Conservation (phyloP, 2,888 invertebrate genomes). For the Formica aserva region DNA sequence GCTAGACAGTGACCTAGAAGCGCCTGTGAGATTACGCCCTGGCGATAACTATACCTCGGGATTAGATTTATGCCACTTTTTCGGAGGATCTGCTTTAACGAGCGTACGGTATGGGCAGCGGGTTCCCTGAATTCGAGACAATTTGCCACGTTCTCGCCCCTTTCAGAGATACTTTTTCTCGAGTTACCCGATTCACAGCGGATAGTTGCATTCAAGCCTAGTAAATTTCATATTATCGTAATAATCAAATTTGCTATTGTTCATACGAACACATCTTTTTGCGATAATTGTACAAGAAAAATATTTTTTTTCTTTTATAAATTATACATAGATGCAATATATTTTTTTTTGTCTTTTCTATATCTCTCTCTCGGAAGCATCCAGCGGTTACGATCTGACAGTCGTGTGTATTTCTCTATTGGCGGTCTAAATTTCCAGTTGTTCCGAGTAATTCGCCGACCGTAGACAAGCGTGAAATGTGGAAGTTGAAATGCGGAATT, state of each 20-base stretch:
- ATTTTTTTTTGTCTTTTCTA: not conserved
- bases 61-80: conserved; percentile 67
- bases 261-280: not conserved
- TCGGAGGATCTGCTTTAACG: conserved; percentile 62
- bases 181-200: not conserved
- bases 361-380: not conserved
- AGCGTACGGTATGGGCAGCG: conserved; percentile 52
- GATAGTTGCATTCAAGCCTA: conserved; percentile 11
- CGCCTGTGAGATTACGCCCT: conserved; percentile 59
- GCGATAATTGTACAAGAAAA: not conserved
- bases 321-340: not conserved
- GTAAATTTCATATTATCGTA: not conserved
- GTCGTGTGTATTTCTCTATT: not conserved
- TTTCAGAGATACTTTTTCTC: conserved; percentile 48
- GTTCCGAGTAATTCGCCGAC: conserved; percentile 7
- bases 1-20: conserved; percentile 66
- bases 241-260: not conserved
- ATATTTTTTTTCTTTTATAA: not conserved
- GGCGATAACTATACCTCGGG: conserved; percentile 61
- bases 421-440: not conserved
- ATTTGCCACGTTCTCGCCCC: conserved; percentile 54
- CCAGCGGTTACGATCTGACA: not conserved
- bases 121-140: conserved; percentile 59
- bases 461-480: not conserved
- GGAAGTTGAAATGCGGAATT: not conserved